Evolutionary conservation across 2,113 vertebrate species (phyloP).

Genomic region (Tychaedon coryphoeus): DNA sequence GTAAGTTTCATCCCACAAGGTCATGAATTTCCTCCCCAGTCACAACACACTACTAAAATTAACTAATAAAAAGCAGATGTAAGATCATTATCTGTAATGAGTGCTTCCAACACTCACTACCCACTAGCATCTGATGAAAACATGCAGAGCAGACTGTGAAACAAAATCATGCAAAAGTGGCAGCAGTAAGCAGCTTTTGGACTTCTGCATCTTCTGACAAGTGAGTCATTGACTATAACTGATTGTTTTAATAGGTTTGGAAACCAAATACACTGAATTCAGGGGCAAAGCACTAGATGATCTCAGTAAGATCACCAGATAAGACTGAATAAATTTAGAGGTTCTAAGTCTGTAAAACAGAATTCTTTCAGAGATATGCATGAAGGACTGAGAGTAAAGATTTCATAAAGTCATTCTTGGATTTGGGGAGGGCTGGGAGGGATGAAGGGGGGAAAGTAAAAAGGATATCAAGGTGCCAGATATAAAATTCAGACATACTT

Average conservation of each 20-base stretch:
- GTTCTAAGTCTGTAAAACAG: neutral
- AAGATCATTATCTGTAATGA: neutral
- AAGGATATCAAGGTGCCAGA: neutral
- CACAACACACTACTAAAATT: slow-evolving; percentile 8
- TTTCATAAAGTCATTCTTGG: neutral
- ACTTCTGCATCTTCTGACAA: neutral
- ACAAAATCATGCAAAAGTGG: neutral
- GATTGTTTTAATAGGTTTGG: neutral
- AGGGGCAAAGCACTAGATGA: neutral
- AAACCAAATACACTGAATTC: neutral
- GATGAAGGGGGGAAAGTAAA: accelerated
- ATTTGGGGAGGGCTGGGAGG: neutral
- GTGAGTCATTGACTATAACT: neutral
- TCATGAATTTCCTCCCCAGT: neutral
- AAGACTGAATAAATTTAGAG: neutral
- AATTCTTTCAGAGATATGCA: neutral
- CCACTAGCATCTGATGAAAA: neutral
- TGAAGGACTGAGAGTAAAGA: neutral
- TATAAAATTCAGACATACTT: neutral
- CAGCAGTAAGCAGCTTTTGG: neutral
- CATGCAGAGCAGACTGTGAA: neutral
- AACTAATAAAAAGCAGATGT: slow-evolving; percentile 11
- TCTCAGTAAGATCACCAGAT: neutral
- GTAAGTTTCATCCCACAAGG: neutral
- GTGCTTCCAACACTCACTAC: neutral